Evolutionary conservation across 2,888 invertebrate species (phyloP).

Genomic region (Apamea anceps): DNA sequence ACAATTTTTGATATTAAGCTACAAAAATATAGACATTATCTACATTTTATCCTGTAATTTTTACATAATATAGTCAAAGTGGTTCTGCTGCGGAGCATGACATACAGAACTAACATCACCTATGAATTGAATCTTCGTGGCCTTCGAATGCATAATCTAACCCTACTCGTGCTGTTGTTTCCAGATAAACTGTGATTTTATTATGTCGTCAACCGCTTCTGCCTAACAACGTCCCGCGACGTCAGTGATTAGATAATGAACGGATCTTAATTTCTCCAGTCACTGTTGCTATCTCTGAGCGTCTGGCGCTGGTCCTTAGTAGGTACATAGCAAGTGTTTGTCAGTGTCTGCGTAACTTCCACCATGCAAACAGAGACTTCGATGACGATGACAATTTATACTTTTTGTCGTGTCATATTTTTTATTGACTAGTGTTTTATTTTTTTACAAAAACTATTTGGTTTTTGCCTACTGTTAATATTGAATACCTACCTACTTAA

Average conservation of each 20-base stretch:
- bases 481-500: neutral
- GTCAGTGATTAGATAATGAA: slow-evolving; percentile 26
- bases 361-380: slow-evolving; percentile 3
- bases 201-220: slow-evolving; percentile 1
- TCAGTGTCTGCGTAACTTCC: neutral
- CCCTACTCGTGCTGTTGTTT: neutral
- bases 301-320: neutral
- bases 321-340: neutral
- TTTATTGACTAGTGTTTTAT: neutral
- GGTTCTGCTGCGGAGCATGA: too few relatives aligned
- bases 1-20: too few relatives aligned
- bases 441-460: neutral
- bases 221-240: slow-evolving; percentile 3
- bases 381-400: slow-evolving; percentile 2
- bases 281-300: slow-evolving; percentile 3
- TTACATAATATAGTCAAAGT: too few relatives aligned
- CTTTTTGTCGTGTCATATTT: slow-evolving; percentile 27
- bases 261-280: neutral
- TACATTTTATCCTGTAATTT: too few relatives aligned
- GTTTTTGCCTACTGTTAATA: slow-evolving; percentile 7
- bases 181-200: slow-evolving; percentile 4
- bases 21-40: too few relatives aligned
- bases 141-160: neutral
- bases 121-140: neutral
- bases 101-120: too few relatives aligned